phyloP scores from a whole-genome alignment of 1,140 invertebrate species.

The Arctopsyche grandis region DNA sequence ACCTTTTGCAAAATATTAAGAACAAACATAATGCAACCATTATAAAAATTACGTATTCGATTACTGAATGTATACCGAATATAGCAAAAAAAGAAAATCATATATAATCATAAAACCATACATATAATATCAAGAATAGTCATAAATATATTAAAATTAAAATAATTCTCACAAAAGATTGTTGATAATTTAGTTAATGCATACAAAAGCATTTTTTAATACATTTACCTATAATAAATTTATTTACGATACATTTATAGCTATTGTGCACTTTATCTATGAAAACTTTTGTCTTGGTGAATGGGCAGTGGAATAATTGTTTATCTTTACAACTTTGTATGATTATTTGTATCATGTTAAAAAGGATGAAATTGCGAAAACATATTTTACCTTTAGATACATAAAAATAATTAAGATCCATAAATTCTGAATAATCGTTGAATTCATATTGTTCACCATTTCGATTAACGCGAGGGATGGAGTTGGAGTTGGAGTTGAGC shows the following conservation, averaged over 20 bases:
- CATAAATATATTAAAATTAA: background rate
- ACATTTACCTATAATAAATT: conserved; percentile 8
- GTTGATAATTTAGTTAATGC: background rate
- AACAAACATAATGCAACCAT: background rate
- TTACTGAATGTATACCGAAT: background rate
- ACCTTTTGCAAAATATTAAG: too few relatives aligned
- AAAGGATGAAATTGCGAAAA: background rate
- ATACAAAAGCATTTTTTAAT: conserved; percentile 28
- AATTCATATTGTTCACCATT: background rate
- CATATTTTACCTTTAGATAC: background rate
- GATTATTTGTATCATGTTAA: background rate
- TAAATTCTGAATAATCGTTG: background rate
- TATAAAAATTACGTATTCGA: background rate
- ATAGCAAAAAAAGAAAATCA: background rate
- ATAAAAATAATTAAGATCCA: background rate
- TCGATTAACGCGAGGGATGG: background rate
- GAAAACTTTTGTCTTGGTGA: background rate
- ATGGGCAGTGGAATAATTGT: background rate
- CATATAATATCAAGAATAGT: too few relatives aligned
- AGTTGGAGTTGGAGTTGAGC: conserved; percentile 6
- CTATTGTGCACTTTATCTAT: conserved; percentile 24
- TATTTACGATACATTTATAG: conserved; percentile 10
- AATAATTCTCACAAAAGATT: background rate
- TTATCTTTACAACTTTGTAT: conserved; percentile 13
- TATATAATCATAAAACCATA: background rate